These are phyloP conservation scores for Blennius ocellaris DNA, from an alignment of 2,113 vertebrate species.

Conservation along the genomic window DNA sequence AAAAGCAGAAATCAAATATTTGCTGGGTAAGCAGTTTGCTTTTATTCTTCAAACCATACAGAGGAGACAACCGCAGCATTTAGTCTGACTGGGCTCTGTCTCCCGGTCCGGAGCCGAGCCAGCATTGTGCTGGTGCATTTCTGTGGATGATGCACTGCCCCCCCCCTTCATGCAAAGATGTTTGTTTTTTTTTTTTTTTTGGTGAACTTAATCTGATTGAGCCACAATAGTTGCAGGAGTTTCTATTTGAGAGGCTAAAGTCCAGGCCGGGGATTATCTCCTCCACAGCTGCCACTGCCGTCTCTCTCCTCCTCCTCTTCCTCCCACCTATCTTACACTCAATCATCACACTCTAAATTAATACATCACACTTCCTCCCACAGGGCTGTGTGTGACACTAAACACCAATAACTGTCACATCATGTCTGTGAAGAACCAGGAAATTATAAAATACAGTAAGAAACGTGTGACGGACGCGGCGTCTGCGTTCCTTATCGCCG, in stretches of 20 bases:
- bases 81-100: constrained; percentile 38
- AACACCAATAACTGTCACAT: constrained; percentile 13
- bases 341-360: constrained; percentile 38
- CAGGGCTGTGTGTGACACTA: constrained; percentile 16
- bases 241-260: constrained; percentile 65
- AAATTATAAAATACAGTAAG: not conserved
- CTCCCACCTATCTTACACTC: not conserved
- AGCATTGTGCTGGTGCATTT: constrained; percentile 79
- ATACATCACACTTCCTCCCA: constrained; percentile 16
- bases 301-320: constrained; percentile 18
- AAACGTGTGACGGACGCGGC: not conserved
- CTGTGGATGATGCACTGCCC: constrained; percentile 46
- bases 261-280: constrained; percentile 74
- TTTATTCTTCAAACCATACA: constrained; percentile 33
- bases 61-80: constrained; percentile 59
- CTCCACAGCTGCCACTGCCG: constrained; percentile 72
- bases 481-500: not conserved
- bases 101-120: constrained; percentile 25
- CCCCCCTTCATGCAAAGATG: constrained; percentile 28
- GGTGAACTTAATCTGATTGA: constrained; percentile 67
- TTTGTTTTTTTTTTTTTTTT: constrained; percentile 49
- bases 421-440: not conserved
- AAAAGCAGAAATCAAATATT: constrained; percentile 69
- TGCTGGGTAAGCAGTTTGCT: constrained; percentile 61
- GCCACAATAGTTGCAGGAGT: constrained; percentile 70